phyloP scores from a whole-genome alignment of 2,888 invertebrate genomes.

The Pristionchus fissidentatus region DNA sequence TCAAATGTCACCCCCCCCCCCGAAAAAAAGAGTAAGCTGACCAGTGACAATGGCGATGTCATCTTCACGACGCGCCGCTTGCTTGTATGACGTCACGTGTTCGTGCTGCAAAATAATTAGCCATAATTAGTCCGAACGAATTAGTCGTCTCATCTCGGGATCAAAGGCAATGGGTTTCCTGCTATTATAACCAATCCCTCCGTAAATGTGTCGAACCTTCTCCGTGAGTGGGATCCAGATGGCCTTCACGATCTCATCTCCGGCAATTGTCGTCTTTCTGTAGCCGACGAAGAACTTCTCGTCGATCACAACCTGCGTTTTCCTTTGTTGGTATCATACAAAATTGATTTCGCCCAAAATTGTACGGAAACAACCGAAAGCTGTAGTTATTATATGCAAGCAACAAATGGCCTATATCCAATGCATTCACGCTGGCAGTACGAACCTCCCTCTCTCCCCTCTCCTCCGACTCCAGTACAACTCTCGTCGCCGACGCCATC shows the following conservation, averaged over 20 bases:
- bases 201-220: slow-evolving; percentile 72
- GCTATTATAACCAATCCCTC: background rate
- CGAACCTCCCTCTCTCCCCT: slow-evolving; percentile 61
- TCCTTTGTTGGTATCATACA: too few relatives aligned
- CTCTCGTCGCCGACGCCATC: slow-evolving; percentile 82
- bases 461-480: slow-evolving; percentile 62
- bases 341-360: background rate
- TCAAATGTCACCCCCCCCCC: too few relatives aligned
- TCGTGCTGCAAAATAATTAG: slow-evolving; percentile 78
- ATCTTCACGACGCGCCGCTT: slow-evolving; percentile 91
- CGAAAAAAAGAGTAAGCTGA: slow-evolving; percentile 55
- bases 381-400: background rate
- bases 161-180: background rate
- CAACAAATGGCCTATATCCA: too few relatives aligned
- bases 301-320: slow-evolving; percentile 82
- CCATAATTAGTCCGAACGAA: background rate
- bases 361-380: background rate
- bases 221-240: slow-evolving; percentile 86
- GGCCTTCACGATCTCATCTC: slow-evolving; percentile 87
- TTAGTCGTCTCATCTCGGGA: background rate
- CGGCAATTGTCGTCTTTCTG: slow-evolving; percentile 83
- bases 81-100: slow-evolving; percentile 89
- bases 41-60: slow-evolving; percentile 96
- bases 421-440: slow-evolving; percentile 64
- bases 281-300: slow-evolving; percentile 88